Conservation (phyloP, 2,797 vertebrate species). For the Enteromius unitaeniatus region DNA sequence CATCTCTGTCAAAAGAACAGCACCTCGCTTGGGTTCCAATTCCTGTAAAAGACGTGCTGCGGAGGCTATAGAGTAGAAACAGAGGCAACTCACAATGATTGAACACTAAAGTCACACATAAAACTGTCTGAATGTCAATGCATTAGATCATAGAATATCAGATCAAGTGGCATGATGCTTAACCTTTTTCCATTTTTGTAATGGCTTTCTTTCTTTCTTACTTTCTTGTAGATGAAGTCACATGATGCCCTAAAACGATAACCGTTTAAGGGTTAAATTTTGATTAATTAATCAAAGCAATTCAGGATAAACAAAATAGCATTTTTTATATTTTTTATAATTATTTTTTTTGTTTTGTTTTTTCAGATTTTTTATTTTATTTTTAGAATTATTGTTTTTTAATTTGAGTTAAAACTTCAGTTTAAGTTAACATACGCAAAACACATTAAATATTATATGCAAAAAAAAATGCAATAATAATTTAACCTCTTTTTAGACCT, state of each 20-base stretch:
- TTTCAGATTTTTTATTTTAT: not conserved
- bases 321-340: too few relatives aligned
- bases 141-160: slow-evolving; percentile 8
- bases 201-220: too few relatives aligned
- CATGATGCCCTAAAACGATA: not conserved
- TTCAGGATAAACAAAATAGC: not conserved
- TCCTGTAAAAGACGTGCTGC: not conserved
- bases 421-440: not conserved
- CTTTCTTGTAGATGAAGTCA: not conserved
- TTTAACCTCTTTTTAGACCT: not conserved
- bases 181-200: not conserved
- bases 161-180: slow-evolving; percentile 13
- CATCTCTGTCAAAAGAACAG: slow-evolving; percentile 29
- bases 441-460: too few relatives aligned
- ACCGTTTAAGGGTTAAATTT: not conserved
- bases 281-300: not conserved
- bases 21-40: not conserved
- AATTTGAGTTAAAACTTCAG: not conserved
- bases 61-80: slow-evolving; percentile 11
- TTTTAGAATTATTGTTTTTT: not conserved
- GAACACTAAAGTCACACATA: slow-evolving; percentile 5
- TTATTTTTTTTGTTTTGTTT: not conserved
- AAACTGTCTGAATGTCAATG: slow-evolving; percentile 2
- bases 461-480: not conserved
- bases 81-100: not conserved